A percentile compares a stretch with the other conserved stretches of the same genome.
Evolutionary conservation across 1,140 invertebrate species (phyloP).

Genomic region (Saccostrea glomerata): DNA sequence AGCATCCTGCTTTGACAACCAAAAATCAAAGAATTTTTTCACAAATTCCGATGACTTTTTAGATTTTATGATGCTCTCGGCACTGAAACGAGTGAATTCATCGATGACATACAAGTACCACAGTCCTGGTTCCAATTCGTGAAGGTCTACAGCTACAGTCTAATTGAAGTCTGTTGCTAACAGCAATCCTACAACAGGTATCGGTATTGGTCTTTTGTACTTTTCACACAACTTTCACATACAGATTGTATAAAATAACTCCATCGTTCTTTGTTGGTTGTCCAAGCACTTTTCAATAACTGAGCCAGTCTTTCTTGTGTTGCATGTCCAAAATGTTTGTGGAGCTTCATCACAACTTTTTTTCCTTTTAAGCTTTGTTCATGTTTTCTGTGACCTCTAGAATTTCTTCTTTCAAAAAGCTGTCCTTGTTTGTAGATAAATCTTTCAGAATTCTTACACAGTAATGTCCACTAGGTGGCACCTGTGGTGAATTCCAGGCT

Average conservation of each 20-base stretch:
- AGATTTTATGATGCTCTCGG: too few relatives aligned
- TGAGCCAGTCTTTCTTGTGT: slow-evolving; percentile 43
- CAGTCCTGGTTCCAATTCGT: too few relatives aligned
- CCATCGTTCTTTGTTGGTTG: background rate
- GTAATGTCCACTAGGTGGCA: slow-evolving; percentile 62
- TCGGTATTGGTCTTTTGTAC: slow-evolving; percentile 47
- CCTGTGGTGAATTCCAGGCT: slow-evolving; percentile 55
- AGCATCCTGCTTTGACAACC: too few relatives aligned
- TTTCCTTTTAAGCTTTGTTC: slow-evolving; percentile 34
- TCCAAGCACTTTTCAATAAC: slow-evolving; percentile 49
- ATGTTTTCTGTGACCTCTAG: background rate
- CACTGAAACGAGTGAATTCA: too few relatives aligned
- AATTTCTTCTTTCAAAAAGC: background rate
- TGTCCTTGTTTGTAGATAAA: background rate
- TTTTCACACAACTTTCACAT: background rate
- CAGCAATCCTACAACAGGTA: slow-evolving; percentile 55
- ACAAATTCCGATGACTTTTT: too few relatives aligned
- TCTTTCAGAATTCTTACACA: slow-evolving; percentile 41
- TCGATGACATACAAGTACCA: too few relatives aligned
- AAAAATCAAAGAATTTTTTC: too few relatives aligned
- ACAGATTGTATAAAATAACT: slow-evolving; percentile 6
- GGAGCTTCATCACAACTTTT: slow-evolving; percentile 40
- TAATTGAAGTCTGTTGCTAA: slow-evolving; percentile 59
- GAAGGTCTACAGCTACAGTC: background rate
- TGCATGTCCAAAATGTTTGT: slow-evolving; percentile 12